Conservation (phyloP, 2,888 invertebrate species). For the Atrina japonica region DNA sequence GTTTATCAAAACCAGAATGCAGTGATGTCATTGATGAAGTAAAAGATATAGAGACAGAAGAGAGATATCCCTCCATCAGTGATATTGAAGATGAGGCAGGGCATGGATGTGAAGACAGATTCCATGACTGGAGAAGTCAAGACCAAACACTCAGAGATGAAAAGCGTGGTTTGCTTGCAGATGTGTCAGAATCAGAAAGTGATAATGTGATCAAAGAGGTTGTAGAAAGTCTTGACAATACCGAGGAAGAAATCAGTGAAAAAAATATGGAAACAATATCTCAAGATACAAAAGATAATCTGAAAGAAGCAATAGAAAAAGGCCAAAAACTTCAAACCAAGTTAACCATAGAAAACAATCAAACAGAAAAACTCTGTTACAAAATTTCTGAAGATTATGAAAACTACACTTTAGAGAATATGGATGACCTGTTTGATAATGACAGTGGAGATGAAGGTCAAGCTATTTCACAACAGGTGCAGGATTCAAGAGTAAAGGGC, state of each 20-base stretch:
- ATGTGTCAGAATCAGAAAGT: background rate
- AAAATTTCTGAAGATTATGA: slow-evolving; percentile 62
- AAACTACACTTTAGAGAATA: slow-evolving; percentile 67
- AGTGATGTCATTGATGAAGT: slow-evolving; percentile 10
- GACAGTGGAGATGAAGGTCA: slow-evolving; percentile 54
- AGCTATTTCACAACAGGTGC: slow-evolving; percentile 25
- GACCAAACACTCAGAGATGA: no score
- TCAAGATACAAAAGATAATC: slow-evolving; percentile 49
- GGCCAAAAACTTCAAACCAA: slow-evolving; percentile 52
- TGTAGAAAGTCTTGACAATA: no score
- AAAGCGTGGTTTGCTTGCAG: no score
- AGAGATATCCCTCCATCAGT: background rate
- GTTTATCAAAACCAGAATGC: slow-evolving; percentile 28
- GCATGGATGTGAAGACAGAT: background rate
- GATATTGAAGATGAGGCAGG: slow-evolving; percentile 19
- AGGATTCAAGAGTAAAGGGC: slow-evolving; percentile 17
- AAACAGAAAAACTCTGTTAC: slow-evolving; percentile 44
- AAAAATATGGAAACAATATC: slow-evolving; percentile 37
- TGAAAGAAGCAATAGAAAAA: slow-evolving; percentile 55
- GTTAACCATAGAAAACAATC: slow-evolving; percentile 55
- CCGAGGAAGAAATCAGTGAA: background rate
- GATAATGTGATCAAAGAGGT: background rate
- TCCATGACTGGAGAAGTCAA: background rate
- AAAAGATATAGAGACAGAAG: background rate
- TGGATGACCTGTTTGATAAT: slow-evolving; percentile 75